A percentile compares a stretch with the other conserved stretches of the same genome.
Conservation (phyloP, 2,888 invertebrate species). For the Tachina grossa region DNA sequence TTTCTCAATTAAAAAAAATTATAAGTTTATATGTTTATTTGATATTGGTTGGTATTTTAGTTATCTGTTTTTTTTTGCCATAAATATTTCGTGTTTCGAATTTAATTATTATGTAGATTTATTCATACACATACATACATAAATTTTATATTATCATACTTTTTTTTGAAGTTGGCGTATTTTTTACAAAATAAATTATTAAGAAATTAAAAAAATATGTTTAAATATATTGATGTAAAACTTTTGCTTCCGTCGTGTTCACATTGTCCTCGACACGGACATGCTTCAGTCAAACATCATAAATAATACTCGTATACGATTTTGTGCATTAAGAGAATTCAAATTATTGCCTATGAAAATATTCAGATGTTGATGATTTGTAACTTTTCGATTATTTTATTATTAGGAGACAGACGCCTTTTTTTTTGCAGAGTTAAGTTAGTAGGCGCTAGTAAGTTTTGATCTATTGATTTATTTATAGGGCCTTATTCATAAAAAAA, state of each 20-base stretch:
- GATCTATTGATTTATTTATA: no score
- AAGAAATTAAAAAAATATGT: background rate
- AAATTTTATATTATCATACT: no score
- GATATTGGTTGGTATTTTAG: background rate
- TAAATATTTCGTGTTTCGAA: constrained; percentile 38
- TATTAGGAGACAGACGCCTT: no score
- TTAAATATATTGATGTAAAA: background rate
- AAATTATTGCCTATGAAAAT: no score
- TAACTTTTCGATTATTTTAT: no score
- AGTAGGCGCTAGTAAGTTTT: background rate
- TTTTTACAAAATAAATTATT: background rate
- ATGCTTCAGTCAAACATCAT: no score
- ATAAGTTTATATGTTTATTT: background rate
- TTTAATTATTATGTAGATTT: constrained; percentile 13
- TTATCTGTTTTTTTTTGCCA: background rate
- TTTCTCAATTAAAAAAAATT: constrained; percentile 4
- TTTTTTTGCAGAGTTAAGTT: no score
- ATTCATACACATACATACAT: background rate
- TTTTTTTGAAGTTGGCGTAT: background rate
- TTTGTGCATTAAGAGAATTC: no score
- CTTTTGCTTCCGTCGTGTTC: background rate
- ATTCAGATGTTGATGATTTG: no score
- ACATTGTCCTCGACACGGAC: background rate
- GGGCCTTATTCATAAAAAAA: no score
- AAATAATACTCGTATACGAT: no score